phyloP scores from a whole-genome alignment of 2,888 invertebrate genomes.

The Rhorus exstirpatorius region DNA sequence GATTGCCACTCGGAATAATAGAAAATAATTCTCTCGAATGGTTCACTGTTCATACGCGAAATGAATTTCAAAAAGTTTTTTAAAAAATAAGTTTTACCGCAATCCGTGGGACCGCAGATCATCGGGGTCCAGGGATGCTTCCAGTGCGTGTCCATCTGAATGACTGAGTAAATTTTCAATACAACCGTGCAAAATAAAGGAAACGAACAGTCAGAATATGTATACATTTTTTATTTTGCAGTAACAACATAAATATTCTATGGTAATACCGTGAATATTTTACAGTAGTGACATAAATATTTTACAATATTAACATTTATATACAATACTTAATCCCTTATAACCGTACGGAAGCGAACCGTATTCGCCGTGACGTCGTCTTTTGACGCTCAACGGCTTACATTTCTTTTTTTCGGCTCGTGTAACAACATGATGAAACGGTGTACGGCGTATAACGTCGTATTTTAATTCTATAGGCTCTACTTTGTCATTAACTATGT shows the following conservation, averaged over 20 bases:
- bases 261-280: too few relatives aligned
- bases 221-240: background rate
- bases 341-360: slow-evolving; percentile 20
- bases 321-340: background rate
- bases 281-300: slow-evolving; percentile 11
- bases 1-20: slow-evolving; percentile 7
- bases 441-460: background rate
- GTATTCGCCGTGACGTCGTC: slow-evolving; percentile 10
- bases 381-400: slow-evolving; percentile 70
- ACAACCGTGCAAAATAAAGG: background rate
- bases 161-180: slow-evolving; percentile 1
- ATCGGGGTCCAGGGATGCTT: slow-evolving; percentile 3
- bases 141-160: slow-evolving; percentile 4
- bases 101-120: background rate
- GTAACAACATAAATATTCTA: slow-evolving; percentile 2
- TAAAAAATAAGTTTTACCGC: background rate
- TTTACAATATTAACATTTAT: background rate
- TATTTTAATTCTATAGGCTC: slow-evolving; percentile 17
- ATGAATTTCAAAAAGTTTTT: slow-evolving; percentile 4
- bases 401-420: background rate
- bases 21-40: slow-evolving; percentile 16
- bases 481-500: slow-evolving; percentile 19
- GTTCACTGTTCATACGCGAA: background rate
- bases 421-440: background rate
- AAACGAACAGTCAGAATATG: background rate